Percentiles rank a stretch among this genome's conserved stretches.
These are phyloP conservation scores for Rhinella marina DNA, from an alignment of 2,797 vertebrate genomes.

Conservation along the genomic window DNA sequence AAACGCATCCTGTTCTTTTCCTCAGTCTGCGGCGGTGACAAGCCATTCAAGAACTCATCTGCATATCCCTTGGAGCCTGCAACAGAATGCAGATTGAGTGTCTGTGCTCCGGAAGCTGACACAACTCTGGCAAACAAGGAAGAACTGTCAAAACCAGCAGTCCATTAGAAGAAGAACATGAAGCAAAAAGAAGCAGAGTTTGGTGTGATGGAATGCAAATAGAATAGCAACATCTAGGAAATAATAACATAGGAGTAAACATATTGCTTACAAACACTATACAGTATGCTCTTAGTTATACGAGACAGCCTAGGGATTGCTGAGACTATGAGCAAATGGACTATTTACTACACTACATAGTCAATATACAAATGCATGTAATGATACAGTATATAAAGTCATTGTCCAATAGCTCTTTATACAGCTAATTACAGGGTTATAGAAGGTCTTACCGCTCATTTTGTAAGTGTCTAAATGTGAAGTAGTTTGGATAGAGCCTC, in stretches of 20 bases:
- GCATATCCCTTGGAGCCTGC: conserved; percentile 88
- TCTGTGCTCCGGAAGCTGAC: conserved; percentile 88
- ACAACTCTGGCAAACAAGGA: conserved; percentile 92
- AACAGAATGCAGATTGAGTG: conserved; percentile 90
- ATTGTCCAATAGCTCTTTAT: too few species aligned
- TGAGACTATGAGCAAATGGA: not conserved
- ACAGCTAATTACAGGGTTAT: too few species aligned
- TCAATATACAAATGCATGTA: too few species aligned
- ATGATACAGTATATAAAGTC: too few species aligned
- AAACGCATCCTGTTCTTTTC: conserved; percentile 84
- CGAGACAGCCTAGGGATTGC: not conserved
- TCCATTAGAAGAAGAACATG: conserved; percentile 84
- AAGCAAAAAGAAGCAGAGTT: conserved; percentile 76
- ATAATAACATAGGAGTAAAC: not conserved
- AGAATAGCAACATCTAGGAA: conserved; percentile 79
- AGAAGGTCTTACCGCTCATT: too few species aligned
- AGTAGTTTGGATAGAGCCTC: too few species aligned
- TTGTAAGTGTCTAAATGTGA: too few species aligned
- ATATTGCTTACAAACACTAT: not conserved
- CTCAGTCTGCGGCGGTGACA: conserved; percentile 88
- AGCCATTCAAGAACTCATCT: conserved; percentile 98
- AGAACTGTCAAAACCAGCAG: conserved; percentile 99
- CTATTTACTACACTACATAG: not conserved
- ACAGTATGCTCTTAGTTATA: not conserved
- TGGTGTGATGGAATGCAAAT: conserved; percentile 78